Base-by-base conservation (phyloP, 2,113 vertebrate genomes). In the Nibea coibor region DNA sequence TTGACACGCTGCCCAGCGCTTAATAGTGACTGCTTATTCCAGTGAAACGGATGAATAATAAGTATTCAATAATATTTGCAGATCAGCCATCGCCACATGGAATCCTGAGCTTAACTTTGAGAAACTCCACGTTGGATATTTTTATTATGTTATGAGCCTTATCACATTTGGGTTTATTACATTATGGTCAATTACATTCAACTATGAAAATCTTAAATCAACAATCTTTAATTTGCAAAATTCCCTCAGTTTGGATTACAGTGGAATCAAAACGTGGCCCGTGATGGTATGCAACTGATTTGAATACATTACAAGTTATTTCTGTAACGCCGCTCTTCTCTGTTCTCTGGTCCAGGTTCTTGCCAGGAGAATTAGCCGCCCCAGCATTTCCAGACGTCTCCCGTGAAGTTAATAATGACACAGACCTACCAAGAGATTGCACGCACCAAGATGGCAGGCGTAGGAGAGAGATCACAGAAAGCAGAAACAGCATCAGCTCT, bases 351-450 rank as follows among this genome's bases (percentile, higher is more conserved):
- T 35, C 7, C 48, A 96, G 95, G 95, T 88, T 94, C 94, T 6
- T 96, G 95, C 79, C 93, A 94, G 77, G 95, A 95, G 82, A 94
- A 94, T 75, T 95, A 94, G 79, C 81, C 15, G 68, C 31, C 5
- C 10, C 43, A 47, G 19, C 19, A 20, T 14, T 51, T 35, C 61
- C 72, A 54, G 12, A 47, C 47, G 2, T 56, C 73, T 57, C 39
- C 73, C 5, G n/a, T 22, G 26, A 83, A 62, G 42, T 48, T 39
- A 22, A 71, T 14, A 58, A n/a, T 28, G 10, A 78, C 10, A 17
- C 54, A 31, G 67, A 43, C 66, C 39, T 51, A 26, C 51, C 51
- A 35, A 35, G 64, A 64, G 69, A 61, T 35, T 11, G 19, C 42
- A 71, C 17, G 35, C 31, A 56, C 42, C 35, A 48, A 20, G 31